Evolutionary conservation across 1,140 invertebrate species (phyloP), one percentile per base, ranked within the genome.

Genomic region (Lepidurus apus): DNA sequence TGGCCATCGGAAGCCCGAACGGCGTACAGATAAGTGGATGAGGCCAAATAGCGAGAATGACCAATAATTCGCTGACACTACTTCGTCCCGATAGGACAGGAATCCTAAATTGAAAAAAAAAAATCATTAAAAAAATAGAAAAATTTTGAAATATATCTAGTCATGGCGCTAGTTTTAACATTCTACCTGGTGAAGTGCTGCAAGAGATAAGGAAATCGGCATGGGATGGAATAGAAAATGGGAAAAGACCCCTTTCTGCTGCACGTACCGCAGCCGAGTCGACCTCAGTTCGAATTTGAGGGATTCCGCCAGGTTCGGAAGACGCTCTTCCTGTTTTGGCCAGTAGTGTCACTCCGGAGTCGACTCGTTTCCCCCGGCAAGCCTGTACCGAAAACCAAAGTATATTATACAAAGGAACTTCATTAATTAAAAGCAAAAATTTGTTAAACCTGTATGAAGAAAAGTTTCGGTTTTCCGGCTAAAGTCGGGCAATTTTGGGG

Each of bases 381-480:
- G 89, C 88, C 88, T 90, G 74, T 11, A 81, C 84, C 78, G 79
- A 78, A 82, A 80, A 77, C 42, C 79, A 26, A n/a, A 47, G 17
- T 24, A 34, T 17, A 44, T 75, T n/a, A 73, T 13, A 73, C 11
- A 11, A 17, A 6, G 11, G 43, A 21, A 73, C 26, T 26, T 74
- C 45, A 7, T n/a, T 45, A 77, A 77, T 77, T 13, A 78, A 73
- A 53, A 5, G 13, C 17, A 43, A 13, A 43, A 1, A 11, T 42
- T 42, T 1, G 0, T 17, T 81, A 45, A 65, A 84, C 86, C 82
- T 87, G 86, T 73, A 87, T 84, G 73, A 87, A 85, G 79, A 87
- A 88, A 42, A 87, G 77, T 81, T 87, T 87, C 8, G 87, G 87
- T 78, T 87, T 87, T 74, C 88, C 88, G 80, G 85, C 85, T 43